A percentile compares a stretch with the other conserved stretches of the same genome.
Evolutionary conservation across 30 jellyfish, hydroid and myxozoan genomes (phyloP).

Genomic region (Turritopsis rubra): DNA sequence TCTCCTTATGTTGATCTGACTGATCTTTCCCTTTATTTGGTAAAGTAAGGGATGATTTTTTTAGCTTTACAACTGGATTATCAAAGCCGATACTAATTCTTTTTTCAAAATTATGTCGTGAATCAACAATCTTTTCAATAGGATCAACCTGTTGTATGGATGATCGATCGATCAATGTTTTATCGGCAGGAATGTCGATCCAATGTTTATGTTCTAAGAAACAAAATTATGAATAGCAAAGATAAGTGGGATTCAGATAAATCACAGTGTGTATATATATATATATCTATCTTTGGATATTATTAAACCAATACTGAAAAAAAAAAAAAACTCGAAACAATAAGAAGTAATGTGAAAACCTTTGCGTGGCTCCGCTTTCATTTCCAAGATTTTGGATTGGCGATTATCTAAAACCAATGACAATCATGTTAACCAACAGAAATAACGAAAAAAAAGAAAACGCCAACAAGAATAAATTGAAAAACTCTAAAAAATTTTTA

Average conservation of each 20-base stretch:
- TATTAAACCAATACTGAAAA: no score
- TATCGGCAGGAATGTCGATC: background rate
- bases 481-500: background rate
- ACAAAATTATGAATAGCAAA: no score
- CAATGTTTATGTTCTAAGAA: background rate
- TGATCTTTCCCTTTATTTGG: background rate
- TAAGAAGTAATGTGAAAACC: no score
- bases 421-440: no score
- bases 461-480: background rate
- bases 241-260: no score
- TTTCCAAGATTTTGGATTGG: background rate
- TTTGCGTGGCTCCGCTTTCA: background rate
- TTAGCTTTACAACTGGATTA: slow-evolving; percentile 2
- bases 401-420: background rate
- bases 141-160: slow-evolving; percentile 19
- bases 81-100: slow-evolving; percentile 9
- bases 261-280: no score
- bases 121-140: background rate
- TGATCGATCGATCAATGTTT: background rate
- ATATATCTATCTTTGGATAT: no score
- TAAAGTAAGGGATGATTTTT: no score
- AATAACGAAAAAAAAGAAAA: background rate
- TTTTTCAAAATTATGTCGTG: background rate
- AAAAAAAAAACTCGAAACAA: background rate
- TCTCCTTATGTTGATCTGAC: background rate